Evolutionary conservation across 35 echinoderm and acorn worm genomes (phyloP).

Genomic region (Acanthaster planci): DNA sequence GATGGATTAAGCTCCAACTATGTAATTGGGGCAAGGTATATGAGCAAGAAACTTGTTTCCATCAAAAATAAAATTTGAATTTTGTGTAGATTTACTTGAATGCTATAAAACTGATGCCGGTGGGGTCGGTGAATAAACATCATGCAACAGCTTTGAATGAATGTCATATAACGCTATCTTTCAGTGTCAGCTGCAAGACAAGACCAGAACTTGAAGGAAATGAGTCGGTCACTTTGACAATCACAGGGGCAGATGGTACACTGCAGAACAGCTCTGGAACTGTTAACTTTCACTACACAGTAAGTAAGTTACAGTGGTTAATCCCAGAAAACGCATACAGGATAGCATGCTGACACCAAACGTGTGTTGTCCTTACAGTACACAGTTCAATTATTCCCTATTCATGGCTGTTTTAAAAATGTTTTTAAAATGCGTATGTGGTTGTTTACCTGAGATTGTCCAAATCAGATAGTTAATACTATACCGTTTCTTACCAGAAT

Average conservation of each 20-base stretch:
- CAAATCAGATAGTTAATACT: no score
- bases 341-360: no score
- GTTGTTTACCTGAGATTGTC: no score
- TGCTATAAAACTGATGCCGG: not conserved
- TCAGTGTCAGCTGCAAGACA: conserved; percentile 1
- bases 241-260: not conserved
- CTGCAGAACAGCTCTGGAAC: conserved; percentile 13
- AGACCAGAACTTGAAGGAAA: not conserved
- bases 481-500: not conserved
- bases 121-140: no score
- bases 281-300: conserved; percentile 31
- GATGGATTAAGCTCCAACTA: conserved; percentile 26
- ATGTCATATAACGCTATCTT: not conserved
- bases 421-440: no score
- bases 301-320: not conserved
- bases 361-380: no score
- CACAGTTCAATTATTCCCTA: no score
- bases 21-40: conserved; percentile 38
- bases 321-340: no score
- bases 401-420: no score
- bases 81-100: not conserved
- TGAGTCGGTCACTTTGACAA: not conserved
- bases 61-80: no score
- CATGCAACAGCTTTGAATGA: not conserved
- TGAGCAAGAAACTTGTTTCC: not conserved